Percentiles rank a stretch among this genome's conserved stretches.
Evolutionary conservation across 2,797 vertebrate species (phyloP).

Genomic region (Sparidentex hasta): DNA sequence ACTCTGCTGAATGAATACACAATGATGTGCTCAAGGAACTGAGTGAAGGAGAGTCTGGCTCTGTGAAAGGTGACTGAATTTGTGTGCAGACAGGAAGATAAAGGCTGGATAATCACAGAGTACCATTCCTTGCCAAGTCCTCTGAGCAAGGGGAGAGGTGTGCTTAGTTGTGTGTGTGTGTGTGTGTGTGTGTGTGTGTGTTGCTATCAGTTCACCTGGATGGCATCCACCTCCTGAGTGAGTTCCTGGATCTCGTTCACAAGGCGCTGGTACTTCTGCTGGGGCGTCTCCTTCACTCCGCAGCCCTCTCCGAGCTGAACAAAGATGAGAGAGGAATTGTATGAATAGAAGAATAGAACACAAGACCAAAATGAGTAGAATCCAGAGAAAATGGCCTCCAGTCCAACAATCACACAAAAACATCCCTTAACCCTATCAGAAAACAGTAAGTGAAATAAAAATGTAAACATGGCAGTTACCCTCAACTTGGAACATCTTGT

Average conservation of each 20-base stretch:
- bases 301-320: slow-evolving; percentile 91
- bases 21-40: not conserved
- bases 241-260: slow-evolving; percentile 96
- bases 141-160: not conserved
- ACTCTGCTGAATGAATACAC: not conserved
- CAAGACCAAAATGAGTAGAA: slow-evolving; percentile 1
- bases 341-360: slow-evolving; percentile 44
- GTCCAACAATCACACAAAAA: not conserved
- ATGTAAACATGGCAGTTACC: not conserved
- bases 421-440: slow-evolving; percentile 7
- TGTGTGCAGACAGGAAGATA: slow-evolving; percentile 14
- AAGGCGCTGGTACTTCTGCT: slow-evolving; percentile 96
- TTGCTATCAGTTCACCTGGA: slow-evolving; percentile 86
- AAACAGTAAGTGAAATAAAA: slow-evolving; percentile 27
- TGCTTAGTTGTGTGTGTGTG: not conserved
- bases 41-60: not conserved
- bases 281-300: slow-evolving; percentile 94
- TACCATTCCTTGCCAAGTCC: not conserved
- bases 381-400: not conserved
- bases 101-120: not conserved
- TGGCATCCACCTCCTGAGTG: slow-evolving; percentile 91
- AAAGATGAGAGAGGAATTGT: slow-evolving; percentile 1
- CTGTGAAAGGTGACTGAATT: not conserved
- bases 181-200: not conserved
- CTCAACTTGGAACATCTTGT: not conserved